These are phyloP conservation scores for Spialia ferax DNA, from an alignment of 2,888 invertebrate species.

Conservation along the genomic window DNA sequence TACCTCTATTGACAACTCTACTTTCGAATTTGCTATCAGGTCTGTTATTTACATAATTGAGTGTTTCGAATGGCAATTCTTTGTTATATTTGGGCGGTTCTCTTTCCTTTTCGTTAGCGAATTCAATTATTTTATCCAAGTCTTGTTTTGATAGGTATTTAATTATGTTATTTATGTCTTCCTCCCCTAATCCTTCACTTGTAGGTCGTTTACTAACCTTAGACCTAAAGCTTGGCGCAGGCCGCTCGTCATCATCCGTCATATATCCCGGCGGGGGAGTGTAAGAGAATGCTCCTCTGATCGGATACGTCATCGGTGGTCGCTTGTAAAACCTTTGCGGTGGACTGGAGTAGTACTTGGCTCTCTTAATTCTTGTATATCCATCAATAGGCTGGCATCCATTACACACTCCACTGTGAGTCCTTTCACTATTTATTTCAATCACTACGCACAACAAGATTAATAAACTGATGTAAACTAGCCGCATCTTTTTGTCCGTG, in stretches of 20 bases:
- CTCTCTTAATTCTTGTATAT: slow-evolving; percentile 65
- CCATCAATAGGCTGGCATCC: slow-evolving; percentile 48
- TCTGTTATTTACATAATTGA: slow-evolving; percentile 28
- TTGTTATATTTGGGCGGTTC: slow-evolving; percentile 17
- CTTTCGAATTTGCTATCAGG: slow-evolving; percentile 25
- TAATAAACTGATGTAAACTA: slow-evolving; percentile 43
- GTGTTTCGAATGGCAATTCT: slow-evolving; percentile 26
- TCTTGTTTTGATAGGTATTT: slow-evolving; percentile 76
- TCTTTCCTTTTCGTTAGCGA: slow-evolving; percentile 52
- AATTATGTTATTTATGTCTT: slow-evolving; percentile 71
- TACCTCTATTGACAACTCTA: slow-evolving; percentile 25
- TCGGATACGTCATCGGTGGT: slow-evolving; percentile 59
- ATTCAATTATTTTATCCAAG: slow-evolving; percentile 70
- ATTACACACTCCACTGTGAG: slow-evolving; percentile 46
- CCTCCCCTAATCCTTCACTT: slow-evolving; percentile 66
- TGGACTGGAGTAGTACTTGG: slow-evolving; percentile 66
- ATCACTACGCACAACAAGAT: slow-evolving; percentile 57
- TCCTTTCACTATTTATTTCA: slow-evolving; percentile 55
- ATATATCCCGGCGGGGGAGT: slow-evolving; percentile 69
- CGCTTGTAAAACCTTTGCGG: slow-evolving; percentile 65
- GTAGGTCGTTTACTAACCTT: slow-evolving; percentile 71
- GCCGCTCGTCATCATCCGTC: slow-evolving; percentile 52
- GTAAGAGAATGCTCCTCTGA: slow-evolving; percentile 64
- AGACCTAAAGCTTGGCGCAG: slow-evolving; percentile 53
- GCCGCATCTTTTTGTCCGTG: slow-evolving; percentile 44